Evolutionary conservation across 2,113 vertebrate species (phyloP).

Genomic region (Melanostigma gelatinosum): DNA sequence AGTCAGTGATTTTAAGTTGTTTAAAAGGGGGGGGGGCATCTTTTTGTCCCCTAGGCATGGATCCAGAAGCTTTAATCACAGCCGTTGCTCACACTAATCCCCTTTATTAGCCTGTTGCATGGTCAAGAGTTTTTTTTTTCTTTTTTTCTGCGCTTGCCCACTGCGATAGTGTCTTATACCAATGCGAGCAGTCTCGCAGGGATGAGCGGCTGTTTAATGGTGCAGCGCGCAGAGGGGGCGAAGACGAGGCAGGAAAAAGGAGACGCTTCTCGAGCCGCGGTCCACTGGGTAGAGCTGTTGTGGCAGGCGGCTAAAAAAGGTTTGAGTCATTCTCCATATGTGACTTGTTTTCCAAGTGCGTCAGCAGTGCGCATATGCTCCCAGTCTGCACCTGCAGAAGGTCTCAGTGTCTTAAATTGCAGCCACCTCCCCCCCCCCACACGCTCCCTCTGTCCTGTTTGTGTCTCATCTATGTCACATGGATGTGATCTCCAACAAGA

Average conservation of each 20-base stretch:
- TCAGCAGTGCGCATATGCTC: slow-evolving; percentile 69
- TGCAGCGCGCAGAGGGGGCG: slow-evolving; percentile 39
- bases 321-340: slow-evolving; percentile 80
- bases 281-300: slow-evolving; percentile 41
- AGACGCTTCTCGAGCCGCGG: slow-evolving; percentile 56
- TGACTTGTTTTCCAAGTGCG: slow-evolving; percentile 75
- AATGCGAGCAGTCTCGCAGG: slow-evolving; percentile 12
- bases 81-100: slow-evolving; percentile 58
- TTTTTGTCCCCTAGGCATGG: slow-evolving; percentile 34
- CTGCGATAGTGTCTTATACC: slow-evolving; percentile 21
- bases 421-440: slow-evolving; percentile 14
- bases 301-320: slow-evolving; percentile 70
- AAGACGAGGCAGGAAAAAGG: slow-evolving; percentile 34
- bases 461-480: slow-evolving; percentile 46
- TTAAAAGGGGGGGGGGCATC: slow-evolving; percentile 25
- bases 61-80: slow-evolving; percentile 63
- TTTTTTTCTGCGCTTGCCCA: slow-evolving; percentile 5
- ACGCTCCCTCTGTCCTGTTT: slow-evolving; percentile 20
- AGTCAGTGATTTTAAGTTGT: slow-evolving; percentile 58
- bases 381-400: slow-evolving; percentile 69
- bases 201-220: slow-evolving; percentile 54
- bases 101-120: slow-evolving; percentile 55
- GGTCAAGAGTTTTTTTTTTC: slow-evolving; percentile 5
- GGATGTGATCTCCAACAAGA: slow-evolving; percentile 44
- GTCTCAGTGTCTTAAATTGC: slow-evolving; percentile 59